These are phyloP conservation scores for Brotula barbata DNA, from an alignment of 2,797 vertebrate species.

Conservation along the genomic window DNA sequence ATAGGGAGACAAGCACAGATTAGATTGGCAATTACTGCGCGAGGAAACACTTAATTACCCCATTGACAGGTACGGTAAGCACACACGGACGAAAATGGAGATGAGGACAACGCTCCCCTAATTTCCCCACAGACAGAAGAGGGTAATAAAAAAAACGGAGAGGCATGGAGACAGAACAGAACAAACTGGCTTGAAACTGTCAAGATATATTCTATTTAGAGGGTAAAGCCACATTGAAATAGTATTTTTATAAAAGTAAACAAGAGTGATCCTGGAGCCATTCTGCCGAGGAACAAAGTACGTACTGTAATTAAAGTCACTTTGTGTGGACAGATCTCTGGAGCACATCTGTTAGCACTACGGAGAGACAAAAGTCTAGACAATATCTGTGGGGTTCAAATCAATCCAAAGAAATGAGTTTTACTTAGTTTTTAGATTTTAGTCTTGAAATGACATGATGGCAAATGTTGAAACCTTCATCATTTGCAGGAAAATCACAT, in stretches of 20 bases:
- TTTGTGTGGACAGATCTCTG: too few species aligned
- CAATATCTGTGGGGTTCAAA: too few species aligned
- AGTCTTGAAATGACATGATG: too few species aligned
- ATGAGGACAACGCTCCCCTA: slow-evolving; percentile 30
- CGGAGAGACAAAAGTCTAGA: background rate
- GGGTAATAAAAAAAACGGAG: slow-evolving; percentile 4
- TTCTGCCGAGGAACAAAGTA: too few species aligned
- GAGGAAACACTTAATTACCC: slow-evolving; percentile 62
- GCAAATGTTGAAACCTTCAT: too few species aligned
- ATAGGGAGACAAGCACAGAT: slow-evolving; percentile 37
- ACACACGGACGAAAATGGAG: slow-evolving; percentile 32
- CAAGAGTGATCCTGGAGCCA: background rate
- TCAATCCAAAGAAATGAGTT: too few species aligned
- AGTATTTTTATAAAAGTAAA: slow-evolving; percentile 6
- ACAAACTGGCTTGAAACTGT: slow-evolving; percentile 10
- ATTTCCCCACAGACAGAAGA: slow-evolving; percentile 42
- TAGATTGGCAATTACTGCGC: slow-evolving; percentile 69
- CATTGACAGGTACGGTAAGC: slow-evolving; percentile 33
- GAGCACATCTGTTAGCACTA: too few species aligned
- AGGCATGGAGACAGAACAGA: slow-evolving; percentile 21
- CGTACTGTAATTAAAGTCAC: too few species aligned
- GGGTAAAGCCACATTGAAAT: slow-evolving; percentile 1
- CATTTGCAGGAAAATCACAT: too few species aligned
- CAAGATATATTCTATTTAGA: background rate
- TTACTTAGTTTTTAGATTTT: too few species aligned